Evolutionary conservation across 1,140 invertebrate species (phyloP), one percentile per base, ranked within the genome.

Genomic region (Hypothenemus hampei): DNA sequence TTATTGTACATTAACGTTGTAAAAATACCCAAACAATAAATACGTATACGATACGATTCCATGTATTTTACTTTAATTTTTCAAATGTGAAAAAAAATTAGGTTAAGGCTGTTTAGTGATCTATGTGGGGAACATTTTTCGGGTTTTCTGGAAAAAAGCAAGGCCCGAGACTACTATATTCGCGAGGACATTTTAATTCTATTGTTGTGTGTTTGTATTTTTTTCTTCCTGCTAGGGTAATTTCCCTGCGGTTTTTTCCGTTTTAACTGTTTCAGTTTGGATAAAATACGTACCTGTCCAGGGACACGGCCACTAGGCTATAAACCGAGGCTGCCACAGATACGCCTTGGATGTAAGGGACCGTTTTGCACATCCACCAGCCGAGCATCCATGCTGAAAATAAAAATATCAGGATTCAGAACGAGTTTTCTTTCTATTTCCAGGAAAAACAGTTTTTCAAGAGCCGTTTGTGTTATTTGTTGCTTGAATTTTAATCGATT

Each of bases 271-370:
- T 4, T 13, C 18, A 39, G 3, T 4, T 16, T 31, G 26, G 26
- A 1, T 13, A 24, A 5, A 41, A 36, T 18, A 77, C 81, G 80
- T 76, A 95, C 91, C 91, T 89, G 78, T 97, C 93, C 29, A 95
- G 75, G 49, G 93, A 93, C 8, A 97, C 91, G 11, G 91, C 92
- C 44, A 93, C 91, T 23, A 97, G 77, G 59, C 91, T 94, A 77
- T 94, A 93, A 40, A 95, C 89, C 1, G 93, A 97, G 15, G 92
- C 91, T 37, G 89, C 90, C 0, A 97, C 92, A 0, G 92, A 93
- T 16, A 96, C 88, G 37, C 92, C 92, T 74, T 96, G 92, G 59
- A 97, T 84, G 72, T 93, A 97, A 2, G 92, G 89, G 18, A 93
- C 90, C 2, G 88, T 89, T 76, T 95, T 95, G 76, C 92, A 96